Base-by-base conservation (phyloP, 2,113 vertebrate species). In the Erinaceus europaeus region DNA sequence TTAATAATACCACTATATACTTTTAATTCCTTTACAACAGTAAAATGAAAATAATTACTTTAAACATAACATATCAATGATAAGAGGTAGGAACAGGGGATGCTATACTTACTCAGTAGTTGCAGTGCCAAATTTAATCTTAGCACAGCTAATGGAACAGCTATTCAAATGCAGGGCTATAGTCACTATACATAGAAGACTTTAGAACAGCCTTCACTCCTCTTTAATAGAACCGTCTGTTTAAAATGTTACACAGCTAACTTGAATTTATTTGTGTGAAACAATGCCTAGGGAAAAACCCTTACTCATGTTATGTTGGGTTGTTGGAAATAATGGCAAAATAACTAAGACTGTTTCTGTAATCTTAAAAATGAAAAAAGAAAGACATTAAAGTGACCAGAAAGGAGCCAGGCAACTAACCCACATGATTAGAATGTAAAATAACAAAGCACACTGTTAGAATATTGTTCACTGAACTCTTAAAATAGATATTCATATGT, bases 401-500 rank as follows among this genome's bases (percentile, higher is more conserved):
- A 86, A 84, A 81, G 68, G 94, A 95, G 84, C 34, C 42, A 40
- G 42, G 59, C 64, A 84, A 77, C 21, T 91, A 91, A 80, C 27
- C 92, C 76, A 87, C 29, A 53, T 61, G 34, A 86, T 55, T 27
- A 80, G 27, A 83, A 86, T 81, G 52, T 94, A 53, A 90, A 88
- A 86, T 86, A 89, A 82, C 69, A 92, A 93, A 89, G 69, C 61
- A 78, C 44, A 87, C 87, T 59, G 17, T 61, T 91, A 77, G 48
- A 94, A 88, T 86, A 77, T 80, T 84, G 59, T 65, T 86, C 73
- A 77, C 65, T 91, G 87, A 90, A 76, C 36, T 84, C 89, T 88
- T 91, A 90, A 94, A 93, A 91, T 90, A 94, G 76, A 72, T 80
- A 91, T 57, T 88, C 76, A 77, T n/a, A 44, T 86, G 69, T 74